A percentile compares a stretch with the other conserved stretches of the same genome.
Evolutionary conservation across 2,797 vertebrate genomes (phyloP).

Genomic region (Lutjanus campechanus): DNA sequence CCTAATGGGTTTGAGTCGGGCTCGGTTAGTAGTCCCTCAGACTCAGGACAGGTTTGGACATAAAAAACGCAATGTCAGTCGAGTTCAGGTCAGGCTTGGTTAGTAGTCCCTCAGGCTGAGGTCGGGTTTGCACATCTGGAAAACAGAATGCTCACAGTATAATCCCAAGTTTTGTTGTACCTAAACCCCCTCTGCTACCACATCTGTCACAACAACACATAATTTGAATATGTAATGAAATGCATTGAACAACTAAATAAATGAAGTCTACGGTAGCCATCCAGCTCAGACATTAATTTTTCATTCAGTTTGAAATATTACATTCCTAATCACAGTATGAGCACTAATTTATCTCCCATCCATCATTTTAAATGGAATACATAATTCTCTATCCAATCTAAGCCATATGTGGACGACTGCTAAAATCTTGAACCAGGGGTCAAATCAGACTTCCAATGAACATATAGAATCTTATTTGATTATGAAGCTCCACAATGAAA

Average conservation of each 20-base stretch:
- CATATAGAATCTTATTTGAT: conserved; percentile 65
- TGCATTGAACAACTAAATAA: neutral
- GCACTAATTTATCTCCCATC: conserved; percentile 34
- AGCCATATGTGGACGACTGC: conserved; percentile 31
- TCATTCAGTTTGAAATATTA: conserved; percentile 49
- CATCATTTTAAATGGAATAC: conserved; percentile 45
- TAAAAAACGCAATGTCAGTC: too few species aligned
- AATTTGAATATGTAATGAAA: conserved; percentile 30
- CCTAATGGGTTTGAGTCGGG: too few species aligned
- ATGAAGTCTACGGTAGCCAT: conserved; percentile 25
- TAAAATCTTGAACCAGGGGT: conserved; percentile 53
- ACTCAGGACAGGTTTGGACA: too few species aligned
- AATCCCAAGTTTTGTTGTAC: neutral
- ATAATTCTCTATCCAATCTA: conserved; percentile 22
- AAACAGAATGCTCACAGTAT: neutral
- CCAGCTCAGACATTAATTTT: conserved; percentile 33
- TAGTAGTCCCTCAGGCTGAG: too few species aligned
- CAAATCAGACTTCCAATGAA: conserved; percentile 61
- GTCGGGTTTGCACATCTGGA: neutral
- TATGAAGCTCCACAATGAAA: conserved; percentile 62
- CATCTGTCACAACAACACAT: conserved; percentile 27
- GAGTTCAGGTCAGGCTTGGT: too few species aligned
- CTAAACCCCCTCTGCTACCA: neutral
- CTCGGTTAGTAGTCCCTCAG: too few species aligned
- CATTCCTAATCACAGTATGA: conserved; percentile 35